A percentile compares a stretch with the other conserved stretches of the same genome.
phyloP scores from a whole-genome alignment of 2,888 invertebrate species.

The Cerastoderma edule region DNA sequence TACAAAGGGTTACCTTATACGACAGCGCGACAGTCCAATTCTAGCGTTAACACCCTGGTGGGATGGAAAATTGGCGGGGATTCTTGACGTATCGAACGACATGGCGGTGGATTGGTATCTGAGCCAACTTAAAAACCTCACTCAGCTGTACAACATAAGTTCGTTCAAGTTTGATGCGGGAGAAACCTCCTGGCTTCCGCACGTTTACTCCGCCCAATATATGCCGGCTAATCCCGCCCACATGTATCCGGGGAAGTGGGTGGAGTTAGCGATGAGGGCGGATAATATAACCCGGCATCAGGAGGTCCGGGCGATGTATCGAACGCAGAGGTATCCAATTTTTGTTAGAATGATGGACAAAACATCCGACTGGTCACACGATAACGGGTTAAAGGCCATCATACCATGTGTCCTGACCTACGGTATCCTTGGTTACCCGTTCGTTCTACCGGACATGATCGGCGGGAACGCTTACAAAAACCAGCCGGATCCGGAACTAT shows the following conservation, averaged over 20 bases:
- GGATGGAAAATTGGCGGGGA: constrained; percentile 88
- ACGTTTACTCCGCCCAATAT: constrained; percentile 61
- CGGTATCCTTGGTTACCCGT: constrained; percentile 88
- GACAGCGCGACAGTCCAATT: constrained; percentile 59
- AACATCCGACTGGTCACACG: constrained; percentile 92
- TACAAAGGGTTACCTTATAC: constrained; percentile 85
- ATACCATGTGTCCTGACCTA: constrained; percentile 90
- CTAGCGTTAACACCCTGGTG: constrained; percentile 89
- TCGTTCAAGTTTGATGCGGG: constrained; percentile 95
- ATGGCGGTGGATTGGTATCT: constrained; percentile 90
- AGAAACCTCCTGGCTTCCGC: constrained; percentile 76
- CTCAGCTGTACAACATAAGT: constrained; percentile 88
- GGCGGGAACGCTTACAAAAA: constrained; percentile 80
- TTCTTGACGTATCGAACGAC: constrained; percentile 95
- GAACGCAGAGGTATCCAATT: constrained; percentile 92
- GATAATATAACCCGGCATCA: constrained; percentile 85
- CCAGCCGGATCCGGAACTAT: constrained; percentile 83
- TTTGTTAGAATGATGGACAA: constrained; percentile 92
- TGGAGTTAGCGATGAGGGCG: constrained; percentile 67
- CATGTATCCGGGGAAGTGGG: constrained; percentile 73
- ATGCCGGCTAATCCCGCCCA: constrained; percentile 69
- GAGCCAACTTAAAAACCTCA: constrained; percentile 87
- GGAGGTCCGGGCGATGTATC: constrained; percentile 93
- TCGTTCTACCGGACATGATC: constrained; percentile 95
- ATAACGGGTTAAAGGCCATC: constrained; percentile 90